A percentile compares a stretch with the other conserved stretches of the same genome.
Conservation (phyloP, 2,888 invertebrate species). For the Amphimallon solstitiale region DNA sequence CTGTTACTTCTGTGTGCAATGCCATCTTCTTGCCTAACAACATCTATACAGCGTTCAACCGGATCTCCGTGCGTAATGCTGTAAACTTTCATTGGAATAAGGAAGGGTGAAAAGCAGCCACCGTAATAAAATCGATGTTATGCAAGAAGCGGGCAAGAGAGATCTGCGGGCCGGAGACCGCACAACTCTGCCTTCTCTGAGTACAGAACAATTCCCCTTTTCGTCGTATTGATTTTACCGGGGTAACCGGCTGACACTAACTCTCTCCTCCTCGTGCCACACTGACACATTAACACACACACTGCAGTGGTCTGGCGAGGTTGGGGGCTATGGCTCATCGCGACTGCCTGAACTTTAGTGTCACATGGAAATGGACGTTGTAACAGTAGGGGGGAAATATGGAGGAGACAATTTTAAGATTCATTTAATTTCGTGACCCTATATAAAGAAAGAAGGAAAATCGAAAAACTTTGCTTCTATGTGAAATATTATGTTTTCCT, state of each 20-base stretch:
- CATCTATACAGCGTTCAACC: not conserved
- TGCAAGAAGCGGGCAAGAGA: constrained; percentile 24
- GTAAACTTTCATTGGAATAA: constrained; percentile 8
- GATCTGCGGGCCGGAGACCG: constrained; percentile 35
- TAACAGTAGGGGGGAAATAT: too few species aligned
- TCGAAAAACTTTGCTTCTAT: too few species aligned
- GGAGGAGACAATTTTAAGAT: too few species aligned
- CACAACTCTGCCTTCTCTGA: constrained; percentile 1
- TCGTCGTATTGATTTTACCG: constrained; percentile 54
- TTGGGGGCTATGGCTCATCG: constrained; percentile 5
- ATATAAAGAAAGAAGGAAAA: too few species aligned
- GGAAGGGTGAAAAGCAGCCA: constrained; percentile 15
- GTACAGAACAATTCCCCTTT: constrained; percentile 18
- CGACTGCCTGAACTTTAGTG: not conserved
- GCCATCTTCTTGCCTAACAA: too few species aligned
- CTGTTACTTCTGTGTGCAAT: too few species aligned
- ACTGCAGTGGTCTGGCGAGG: constrained; percentile 43
- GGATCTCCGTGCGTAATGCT: not conserved
- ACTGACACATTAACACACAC: constrained; percentile 55
- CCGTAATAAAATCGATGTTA: constrained; percentile 20
- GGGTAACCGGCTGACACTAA: constrained; percentile 54
- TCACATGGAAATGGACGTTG: too few species aligned
- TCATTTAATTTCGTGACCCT: too few species aligned
- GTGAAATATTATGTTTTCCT: too few species aligned
- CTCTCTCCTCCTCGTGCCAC: constrained; percentile 48